Evolutionary conservation across 2,113 vertebrate species (phyloP).

Genomic region (Aegithalos caudatus): DNA sequence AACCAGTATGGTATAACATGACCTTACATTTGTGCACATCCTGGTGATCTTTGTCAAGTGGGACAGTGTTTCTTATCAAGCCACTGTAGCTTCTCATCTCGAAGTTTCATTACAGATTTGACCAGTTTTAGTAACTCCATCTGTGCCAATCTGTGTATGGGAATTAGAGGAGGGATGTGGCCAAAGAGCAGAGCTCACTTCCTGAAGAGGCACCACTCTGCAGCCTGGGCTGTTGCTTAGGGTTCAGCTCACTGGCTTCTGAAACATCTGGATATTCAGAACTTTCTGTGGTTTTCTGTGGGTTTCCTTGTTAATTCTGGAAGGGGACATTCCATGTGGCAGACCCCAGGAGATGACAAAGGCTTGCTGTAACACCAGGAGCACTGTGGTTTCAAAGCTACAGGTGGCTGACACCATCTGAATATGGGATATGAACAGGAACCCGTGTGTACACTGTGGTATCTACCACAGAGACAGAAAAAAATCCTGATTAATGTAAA

Average conservation of each 20-base stretch:
- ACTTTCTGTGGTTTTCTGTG: neutral
- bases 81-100: neutral
- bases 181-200: neutral
- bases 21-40: neutral
- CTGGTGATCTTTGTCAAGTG: neutral
- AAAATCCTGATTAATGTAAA: neutral
- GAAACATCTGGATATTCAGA: neutral
- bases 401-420: neutral
- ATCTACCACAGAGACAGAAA: neutral
- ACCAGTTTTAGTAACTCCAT: rapidly evolving
- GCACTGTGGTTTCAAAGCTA: rapidly evolving
- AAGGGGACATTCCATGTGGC: neutral
- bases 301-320: neutral
- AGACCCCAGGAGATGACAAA: neutral
- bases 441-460: too few species aligned
- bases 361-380: neutral
- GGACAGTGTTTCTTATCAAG: neutral
- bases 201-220: neutral
- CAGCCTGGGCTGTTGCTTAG: neutral
- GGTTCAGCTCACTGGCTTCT: neutral
- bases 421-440: neutral
- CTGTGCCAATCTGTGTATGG: neutral
- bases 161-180: neutral
- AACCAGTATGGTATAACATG: neutral
- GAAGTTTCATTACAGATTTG: neutral